These are phyloP conservation scores for Drosophila ohnishii DNA, from an alignment of 1,140 invertebrate genomes.

Conservation along the genomic window DNA sequence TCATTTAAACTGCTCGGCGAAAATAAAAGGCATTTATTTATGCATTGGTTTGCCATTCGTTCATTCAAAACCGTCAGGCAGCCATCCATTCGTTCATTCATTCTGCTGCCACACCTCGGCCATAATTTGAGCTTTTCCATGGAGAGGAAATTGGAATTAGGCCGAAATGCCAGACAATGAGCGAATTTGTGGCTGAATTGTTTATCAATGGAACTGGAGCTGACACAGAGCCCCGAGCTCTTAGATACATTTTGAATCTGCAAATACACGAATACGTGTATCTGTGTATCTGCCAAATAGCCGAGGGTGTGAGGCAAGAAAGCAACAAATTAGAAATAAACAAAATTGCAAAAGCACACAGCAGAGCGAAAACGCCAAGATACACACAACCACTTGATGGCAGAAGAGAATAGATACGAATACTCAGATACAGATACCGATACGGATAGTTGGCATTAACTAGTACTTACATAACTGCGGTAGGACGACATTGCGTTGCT, in stretches of 20 bases:
- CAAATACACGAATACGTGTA: not conserved
- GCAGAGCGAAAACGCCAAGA: slow-evolving; percentile 28
- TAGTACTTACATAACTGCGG: slow-evolving; percentile 82
- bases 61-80: slow-evolving; percentile 11
- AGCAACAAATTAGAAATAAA: slow-evolving; percentile 60
- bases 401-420: slow-evolving; percentile 22
- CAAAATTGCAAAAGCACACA: slow-evolving; percentile 58
- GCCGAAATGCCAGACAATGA: slow-evolving; percentile 43
- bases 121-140: slow-evolving; percentile 26
- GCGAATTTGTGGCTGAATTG: slow-evolving; percentile 48
- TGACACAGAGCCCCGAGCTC: slow-evolving; percentile 13
- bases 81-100: slow-evolving; percentile 15
- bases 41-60: slow-evolving; percentile 19
- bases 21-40: slow-evolving; percentile 35
- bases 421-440: slow-evolving; percentile 31
- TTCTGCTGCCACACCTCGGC: slow-evolving; percentile 41
- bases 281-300: slow-evolving; percentile 31
- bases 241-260: slow-evolving; percentile 30
- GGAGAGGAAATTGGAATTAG: slow-evolving; percentile 44
- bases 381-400: slow-evolving; percentile 17
- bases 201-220: slow-evolving; percentile 58
- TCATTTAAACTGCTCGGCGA: slow-evolving; percentile 12
- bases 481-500: slow-evolving; percentile 79
- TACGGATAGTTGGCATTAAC: slow-evolving; percentile 54
- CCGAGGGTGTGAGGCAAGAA: slow-evolving; percentile 27